Base-by-base conservation (phyloP, 2,113 vertebrate genomes). In the Martes martes region DNA sequence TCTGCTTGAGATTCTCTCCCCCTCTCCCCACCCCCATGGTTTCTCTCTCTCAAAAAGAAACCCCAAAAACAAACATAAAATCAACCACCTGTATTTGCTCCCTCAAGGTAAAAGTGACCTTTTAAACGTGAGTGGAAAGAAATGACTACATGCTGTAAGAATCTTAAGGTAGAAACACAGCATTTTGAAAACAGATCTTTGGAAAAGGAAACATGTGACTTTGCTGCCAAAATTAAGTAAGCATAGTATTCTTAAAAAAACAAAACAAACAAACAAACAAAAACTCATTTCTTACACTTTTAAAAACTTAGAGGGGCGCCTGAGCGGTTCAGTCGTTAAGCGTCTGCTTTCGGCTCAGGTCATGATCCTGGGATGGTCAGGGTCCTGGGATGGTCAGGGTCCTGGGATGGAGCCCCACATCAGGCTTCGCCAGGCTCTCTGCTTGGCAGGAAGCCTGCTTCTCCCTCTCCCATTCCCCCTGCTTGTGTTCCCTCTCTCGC, bases 181-280 rank as follows among this genome's bases (percentile, higher is more conserved):
- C 50, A 96, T 90, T 96, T 73, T 74, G 50, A 78, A 96, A 93
- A 88, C 39, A 93, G 79, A 89, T 74, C 23, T 84, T 89, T 88
- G 18, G 45, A 52, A 69, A 93, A 36, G 14, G 47, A 97, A 97
- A 86, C 14, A 52, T 86, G 21, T 47, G 36, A 96, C 23, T 71
- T 50, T 73, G 36, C n/a, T 83, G 67, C 21, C 69, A 93, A 79
- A 97, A 91, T 93, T 88, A 94, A 79, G 18, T 63, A 81, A 45
- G 19, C 21, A 76, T 63, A 67, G 69, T 73, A 55, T n/a, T 28
- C 61, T 63, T 63, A 19, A 57, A 55, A 55, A 57, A 8, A 90
- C 50, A 89, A 67, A 67, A 55, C 52, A 55, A 55, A 52, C 50
- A 50, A 50, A 50, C 50, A 52, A 55, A 18, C 52, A 91, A 42